A percentile compares a stretch with the other conserved stretches of the same genome.
Evolutionary conservation across 2,888 invertebrate genomes (phyloP).

Genomic region (Catocala fraxini): DNA sequence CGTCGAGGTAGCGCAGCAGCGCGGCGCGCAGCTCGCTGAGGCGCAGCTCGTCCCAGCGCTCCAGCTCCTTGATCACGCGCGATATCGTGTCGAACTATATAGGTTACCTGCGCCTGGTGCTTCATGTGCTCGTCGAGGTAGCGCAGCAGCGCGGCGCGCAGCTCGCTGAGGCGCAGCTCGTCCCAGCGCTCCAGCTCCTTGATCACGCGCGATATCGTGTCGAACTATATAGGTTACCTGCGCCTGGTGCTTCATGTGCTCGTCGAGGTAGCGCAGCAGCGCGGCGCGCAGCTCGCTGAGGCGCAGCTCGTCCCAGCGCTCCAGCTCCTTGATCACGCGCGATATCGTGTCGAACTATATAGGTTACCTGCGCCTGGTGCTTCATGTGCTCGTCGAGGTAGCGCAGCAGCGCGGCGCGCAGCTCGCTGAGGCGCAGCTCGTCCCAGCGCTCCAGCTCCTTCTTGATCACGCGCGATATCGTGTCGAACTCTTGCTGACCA

Average conservation of each 20-base stretch:
- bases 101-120: too few relatives aligned
- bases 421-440: conserved; percentile 94
- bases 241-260: conserved; percentile 97
- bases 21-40: too few relatives aligned
- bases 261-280: conserved; percentile 96
- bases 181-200: too few relatives aligned
- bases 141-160: too few relatives aligned
- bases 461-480: conserved; percentile 97
- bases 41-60: too few relatives aligned
- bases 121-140: too few relatives aligned
- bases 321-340: neutral
- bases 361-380: conserved; percentile 95
- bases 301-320: conserved; percentile 86
- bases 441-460: conserved; percentile 98
- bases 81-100: too few relatives aligned
- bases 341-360: neutral
- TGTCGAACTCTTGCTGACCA: conserved; percentile 98
- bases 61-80: too few relatives aligned
- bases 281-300: conserved; percentile 96
- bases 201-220: neutral
- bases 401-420: conserved; percentile 95
- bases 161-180: too few relatives aligned
- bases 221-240: conserved; percentile 88
- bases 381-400: conserved; percentile 98
- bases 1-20: too few relatives aligned